Conservation (phyloP, 2,888 invertebrate genomes). For the Panopea generosa region DNA sequence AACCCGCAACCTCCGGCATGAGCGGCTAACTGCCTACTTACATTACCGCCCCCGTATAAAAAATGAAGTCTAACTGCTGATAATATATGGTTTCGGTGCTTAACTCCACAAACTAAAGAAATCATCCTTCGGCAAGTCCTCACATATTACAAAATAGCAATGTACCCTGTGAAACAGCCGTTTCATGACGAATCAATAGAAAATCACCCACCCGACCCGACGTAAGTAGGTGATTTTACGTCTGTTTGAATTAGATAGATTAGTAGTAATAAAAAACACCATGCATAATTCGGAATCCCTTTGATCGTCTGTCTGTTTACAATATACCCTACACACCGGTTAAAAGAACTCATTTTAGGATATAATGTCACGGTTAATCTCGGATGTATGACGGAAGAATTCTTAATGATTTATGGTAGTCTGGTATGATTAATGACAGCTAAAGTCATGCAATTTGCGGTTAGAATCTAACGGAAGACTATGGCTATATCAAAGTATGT, state of each 20-base stretch:
- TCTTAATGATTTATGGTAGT: constrained; percentile 13
- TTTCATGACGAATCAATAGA: not conserved
- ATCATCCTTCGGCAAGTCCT: too few relatives aligned
- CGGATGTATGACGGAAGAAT: constrained; percentile 8
- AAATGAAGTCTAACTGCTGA: too few relatives aligned
- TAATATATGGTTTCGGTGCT: too few relatives aligned
- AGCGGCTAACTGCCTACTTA: too few relatives aligned
- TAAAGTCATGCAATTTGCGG: too few relatives aligned
- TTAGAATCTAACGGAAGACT: too few relatives aligned
- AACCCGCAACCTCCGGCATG: too few relatives aligned
- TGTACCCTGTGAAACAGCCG: not conserved
- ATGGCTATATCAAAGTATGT: too few relatives aligned
- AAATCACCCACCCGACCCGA: constrained; percentile 14
- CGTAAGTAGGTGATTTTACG: constrained; percentile 33
- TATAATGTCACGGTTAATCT: constrained; percentile 34
- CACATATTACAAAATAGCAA: too few relatives aligned
- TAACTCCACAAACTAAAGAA: too few relatives aligned
- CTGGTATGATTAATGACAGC: not conserved
- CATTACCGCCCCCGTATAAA: too few relatives aligned
- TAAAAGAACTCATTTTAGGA: constrained; percentile 32
- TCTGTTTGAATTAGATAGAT: constrained; percentile 35
- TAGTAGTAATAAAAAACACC: constrained; percentile 47
- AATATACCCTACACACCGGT: constrained; percentile 5
- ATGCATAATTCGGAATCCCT: constrained; percentile 44
- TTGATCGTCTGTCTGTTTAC: constrained; percentile 37